Conservation (phyloP, 2,888 invertebrate species). For the Anthrax anthrax region DNA sequence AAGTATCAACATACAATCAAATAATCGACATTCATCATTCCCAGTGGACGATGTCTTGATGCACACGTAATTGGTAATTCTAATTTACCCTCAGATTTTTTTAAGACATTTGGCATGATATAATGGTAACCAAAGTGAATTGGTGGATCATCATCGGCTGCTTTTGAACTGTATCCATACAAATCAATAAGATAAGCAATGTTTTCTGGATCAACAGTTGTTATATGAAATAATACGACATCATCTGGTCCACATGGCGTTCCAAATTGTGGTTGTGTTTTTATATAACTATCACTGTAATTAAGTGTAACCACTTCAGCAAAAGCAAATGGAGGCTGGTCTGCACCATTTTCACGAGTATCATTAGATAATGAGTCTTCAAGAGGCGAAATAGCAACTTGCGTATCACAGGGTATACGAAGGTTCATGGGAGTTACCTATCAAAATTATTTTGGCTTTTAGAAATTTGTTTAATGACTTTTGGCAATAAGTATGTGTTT, state of each 20-base stretch:
- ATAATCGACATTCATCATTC: slow-evolving; percentile 54
- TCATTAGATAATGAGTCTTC: slow-evolving; percentile 53
- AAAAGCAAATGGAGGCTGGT: slow-evolving; percentile 35
- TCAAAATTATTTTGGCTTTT: not conserved
- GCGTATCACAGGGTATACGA: slow-evolving; percentile 33
- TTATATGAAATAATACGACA: slow-evolving; percentile 65
- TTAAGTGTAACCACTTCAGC: slow-evolving; percentile 55
- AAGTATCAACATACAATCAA: slow-evolving; percentile 31
- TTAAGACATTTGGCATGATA: slow-evolving; percentile 70
- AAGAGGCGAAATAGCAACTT: slow-evolving; percentile 23
- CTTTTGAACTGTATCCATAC: slow-evolving; percentile 56
- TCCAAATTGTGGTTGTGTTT: slow-evolving; percentile 71
- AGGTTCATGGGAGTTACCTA: slow-evolving; percentile 57
- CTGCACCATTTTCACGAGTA: slow-evolving; percentile 41
- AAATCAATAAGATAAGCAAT: slow-evolving; percentile 76
- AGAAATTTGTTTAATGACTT: no score
- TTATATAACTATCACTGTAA: slow-evolving; percentile 49
- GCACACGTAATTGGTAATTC: slow-evolving; percentile 78
- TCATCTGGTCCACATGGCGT: slow-evolving; percentile 56
- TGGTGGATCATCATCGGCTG: slow-evolving; percentile 53
- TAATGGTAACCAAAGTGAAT: slow-evolving; percentile 82
- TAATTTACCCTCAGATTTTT: slow-evolving; percentile 59
- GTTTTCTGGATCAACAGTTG: slow-evolving; percentile 54
- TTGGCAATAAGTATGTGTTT: not conserved
- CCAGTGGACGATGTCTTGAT: slow-evolving; percentile 73